Percentiles rank a stretch among this genome's conserved stretches.
Evolutionary conservation across 2,888 invertebrate genomes (phyloP).

Genomic region (Apotomis capreana): DNA sequence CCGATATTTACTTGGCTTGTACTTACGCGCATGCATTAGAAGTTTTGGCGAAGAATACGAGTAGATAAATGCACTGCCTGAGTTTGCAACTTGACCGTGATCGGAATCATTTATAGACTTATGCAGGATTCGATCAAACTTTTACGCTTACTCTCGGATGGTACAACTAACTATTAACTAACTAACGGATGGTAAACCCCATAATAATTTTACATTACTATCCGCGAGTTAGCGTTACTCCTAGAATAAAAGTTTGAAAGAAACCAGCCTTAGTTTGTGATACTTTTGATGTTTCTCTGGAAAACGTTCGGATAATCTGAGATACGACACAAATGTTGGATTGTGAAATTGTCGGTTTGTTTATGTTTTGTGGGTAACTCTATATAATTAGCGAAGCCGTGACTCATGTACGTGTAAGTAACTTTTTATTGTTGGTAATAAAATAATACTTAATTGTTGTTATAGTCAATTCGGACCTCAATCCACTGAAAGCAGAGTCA

Average conservation of each 20-base stretch:
- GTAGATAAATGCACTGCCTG: constrained; percentile 50
- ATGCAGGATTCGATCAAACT: constrained; percentile 27
- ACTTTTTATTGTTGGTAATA: not conserved
- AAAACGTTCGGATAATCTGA: not conserved
- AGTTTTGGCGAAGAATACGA: not conserved
- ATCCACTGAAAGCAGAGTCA: not conserved
- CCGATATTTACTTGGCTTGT: too few relatives aligned
- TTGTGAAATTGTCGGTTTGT: not conserved
- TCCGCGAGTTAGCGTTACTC: too few relatives aligned
- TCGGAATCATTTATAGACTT: constrained; percentile 56
- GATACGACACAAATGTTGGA: not conserved
- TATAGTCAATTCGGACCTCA: not conserved
- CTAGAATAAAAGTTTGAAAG: too few relatives aligned
- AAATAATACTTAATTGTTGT: not conserved
- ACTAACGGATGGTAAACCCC: too few relatives aligned
- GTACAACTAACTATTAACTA: too few relatives aligned
- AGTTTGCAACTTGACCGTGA: constrained; percentile 51
- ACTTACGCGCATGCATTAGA: constrained; percentile 17
- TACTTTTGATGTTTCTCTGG: constrained; percentile 30
- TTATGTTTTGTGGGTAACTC: not conserved
- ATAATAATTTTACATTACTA: too few relatives aligned
- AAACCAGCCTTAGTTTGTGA: constrained; percentile 28
- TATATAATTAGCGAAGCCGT: not conserved
- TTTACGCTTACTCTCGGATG: too few relatives aligned
- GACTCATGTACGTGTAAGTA: too few relatives aligned